phyloP scores from a whole-genome alignment of 2,888 invertebrate species.

The Argyresthia goedartella region DNA sequence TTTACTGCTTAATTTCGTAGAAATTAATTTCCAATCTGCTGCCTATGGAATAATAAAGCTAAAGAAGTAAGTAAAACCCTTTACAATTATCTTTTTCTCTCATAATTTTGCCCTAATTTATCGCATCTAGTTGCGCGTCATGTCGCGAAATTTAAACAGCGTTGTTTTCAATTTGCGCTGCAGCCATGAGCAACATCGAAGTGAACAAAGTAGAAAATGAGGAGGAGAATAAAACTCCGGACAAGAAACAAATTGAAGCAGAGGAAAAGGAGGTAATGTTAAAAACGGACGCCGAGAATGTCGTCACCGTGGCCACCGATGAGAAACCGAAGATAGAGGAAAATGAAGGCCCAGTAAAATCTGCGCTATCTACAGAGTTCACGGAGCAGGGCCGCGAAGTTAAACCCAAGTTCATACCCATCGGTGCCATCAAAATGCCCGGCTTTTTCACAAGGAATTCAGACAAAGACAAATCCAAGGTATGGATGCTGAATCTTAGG shows the following conservation, averaged over 20 bases:
- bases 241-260: slow-evolving; percentile 76
- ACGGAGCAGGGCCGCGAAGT: slow-evolving; percentile 80
- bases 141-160: neutral
- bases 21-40: too few relatives aligned
- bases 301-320: slow-evolving; percentile 55
- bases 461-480: slow-evolving; percentile 81
- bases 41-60: too few relatives aligned
- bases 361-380: slow-evolving; percentile 66
- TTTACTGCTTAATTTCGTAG: too few relatives aligned
- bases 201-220: slow-evolving; percentile 51
- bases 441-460: slow-evolving; percentile 86
- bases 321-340: slow-evolving; percentile 51
- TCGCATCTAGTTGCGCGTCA: neutral
- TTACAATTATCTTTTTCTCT: neutral
- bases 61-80: too few relatives aligned
- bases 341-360: slow-evolving; percentile 56
- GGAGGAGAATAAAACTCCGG: slow-evolving; percentile 60
- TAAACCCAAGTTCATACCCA: slow-evolving; percentile 86
- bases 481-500: too few relatives aligned
- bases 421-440: slow-evolving; percentile 90
- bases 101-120: too few relatives aligned
- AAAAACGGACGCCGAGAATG: slow-evolving; percentile 69
- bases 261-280: slow-evolving; percentile 74
- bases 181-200: slow-evolving; percentile 41
- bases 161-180: too few relatives aligned